Percentiles rank a stretch among this genome's conserved stretches.
These are phyloP conservation scores for Leuciscus idus DNA, from an alignment of 2,113 vertebrate species.

Conservation along the genomic window DNA sequence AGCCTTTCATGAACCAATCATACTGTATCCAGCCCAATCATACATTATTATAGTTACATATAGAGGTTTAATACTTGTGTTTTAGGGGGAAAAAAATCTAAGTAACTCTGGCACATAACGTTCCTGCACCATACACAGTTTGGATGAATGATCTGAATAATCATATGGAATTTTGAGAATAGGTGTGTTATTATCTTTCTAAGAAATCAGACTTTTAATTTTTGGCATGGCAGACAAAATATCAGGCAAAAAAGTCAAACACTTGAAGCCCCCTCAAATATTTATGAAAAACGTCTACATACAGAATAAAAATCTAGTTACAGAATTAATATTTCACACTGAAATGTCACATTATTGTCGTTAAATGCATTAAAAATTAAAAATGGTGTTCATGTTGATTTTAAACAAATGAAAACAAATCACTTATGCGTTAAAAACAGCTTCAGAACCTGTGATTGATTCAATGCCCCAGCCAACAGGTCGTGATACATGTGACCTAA, in stretches of 20 bases:
- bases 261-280: neutral
- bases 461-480: neutral
- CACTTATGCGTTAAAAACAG: neutral
- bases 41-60: neutral
- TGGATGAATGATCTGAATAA: neutral
- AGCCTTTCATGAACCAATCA: neutral
- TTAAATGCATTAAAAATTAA: neutral
- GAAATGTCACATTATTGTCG: neutral
- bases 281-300: neutral
- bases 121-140: neutral
- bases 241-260: neutral
- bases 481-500: constrained; percentile 26
- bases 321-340: neutral
- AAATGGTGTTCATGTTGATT: neutral
- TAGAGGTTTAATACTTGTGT: neutral
- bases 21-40: neutral
- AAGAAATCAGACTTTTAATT: neutral
- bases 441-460: neutral
- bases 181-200: neutral
- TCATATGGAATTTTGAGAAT: neutral
- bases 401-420: constrained; percentile 3
- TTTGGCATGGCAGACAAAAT: neutral
- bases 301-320: neutral
- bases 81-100: too few species aligned
- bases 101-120: neutral